Evolutionary conservation across 2,888 invertebrate genomes (phyloP).

Genomic region (Actias luna): DNA sequence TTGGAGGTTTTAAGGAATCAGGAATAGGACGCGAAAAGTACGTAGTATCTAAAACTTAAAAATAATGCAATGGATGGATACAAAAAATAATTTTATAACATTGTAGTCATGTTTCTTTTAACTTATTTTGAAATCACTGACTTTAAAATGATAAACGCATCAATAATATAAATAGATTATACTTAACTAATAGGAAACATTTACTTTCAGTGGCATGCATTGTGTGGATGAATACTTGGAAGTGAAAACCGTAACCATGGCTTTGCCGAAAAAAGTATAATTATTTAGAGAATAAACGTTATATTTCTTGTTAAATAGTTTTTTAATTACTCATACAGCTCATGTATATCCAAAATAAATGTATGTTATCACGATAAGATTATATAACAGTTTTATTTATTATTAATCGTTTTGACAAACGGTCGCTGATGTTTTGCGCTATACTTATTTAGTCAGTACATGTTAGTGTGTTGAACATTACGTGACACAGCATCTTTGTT

Average conservation of each 20-base stretch:
- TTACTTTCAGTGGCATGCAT: slow-evolving; percentile 12
- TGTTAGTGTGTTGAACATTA: background rate
- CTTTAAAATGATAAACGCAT: background rate
- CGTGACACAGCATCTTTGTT: too few species aligned
- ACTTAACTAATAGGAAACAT: background rate
- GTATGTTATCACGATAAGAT: background rate
- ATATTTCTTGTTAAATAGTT: background rate
- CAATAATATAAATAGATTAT: background rate
- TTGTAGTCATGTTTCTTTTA: background rate
- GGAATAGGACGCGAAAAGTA: slow-evolving; percentile 84
- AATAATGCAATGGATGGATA: background rate
- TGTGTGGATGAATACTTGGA: slow-evolving; percentile 86
- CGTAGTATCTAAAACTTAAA: slow-evolving; percentile 30
- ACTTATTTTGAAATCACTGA: background rate
- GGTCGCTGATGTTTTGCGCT: background rate
- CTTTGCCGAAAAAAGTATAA: slow-evolving; percentile 43
- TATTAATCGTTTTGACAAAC: background rate
- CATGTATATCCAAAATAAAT: background rate
- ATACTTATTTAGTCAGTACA: background rate
- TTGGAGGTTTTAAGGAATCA: slow-evolving; percentile 93
- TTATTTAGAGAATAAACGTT: background rate
- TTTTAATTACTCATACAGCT: background rate
- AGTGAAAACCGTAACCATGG: slow-evolving; percentile 84
- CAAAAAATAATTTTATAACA: background rate
- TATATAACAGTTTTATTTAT: background rate